phyloP scores from a whole-genome alignment of 2,113 vertebrate genomes.

The Osmerus eperlanus region DNA sequence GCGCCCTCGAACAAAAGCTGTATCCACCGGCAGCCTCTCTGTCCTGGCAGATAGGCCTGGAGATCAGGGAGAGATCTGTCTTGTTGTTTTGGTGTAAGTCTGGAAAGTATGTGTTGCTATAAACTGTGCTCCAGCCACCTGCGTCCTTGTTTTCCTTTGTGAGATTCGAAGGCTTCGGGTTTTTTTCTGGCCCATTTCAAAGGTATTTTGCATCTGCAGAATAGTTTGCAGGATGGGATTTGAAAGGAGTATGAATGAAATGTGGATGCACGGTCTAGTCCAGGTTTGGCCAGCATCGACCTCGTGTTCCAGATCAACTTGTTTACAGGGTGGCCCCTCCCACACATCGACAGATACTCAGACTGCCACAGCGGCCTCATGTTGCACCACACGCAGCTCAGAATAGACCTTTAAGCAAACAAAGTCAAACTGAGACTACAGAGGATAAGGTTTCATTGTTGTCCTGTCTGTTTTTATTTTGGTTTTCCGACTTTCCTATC shows the following conservation, averaged over 20 bases:
- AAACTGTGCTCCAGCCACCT: slow-evolving; percentile 61
- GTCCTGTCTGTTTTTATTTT: slow-evolving; percentile 58
- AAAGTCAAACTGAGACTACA: slow-evolving; percentile 49
- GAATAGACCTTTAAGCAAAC: slow-evolving; percentile 69
- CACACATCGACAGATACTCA: slow-evolving; percentile 61
- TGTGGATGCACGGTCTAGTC: slow-evolving; percentile 44
- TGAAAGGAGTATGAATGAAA: slow-evolving; percentile 59
- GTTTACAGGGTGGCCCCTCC: slow-evolving; percentile 65
- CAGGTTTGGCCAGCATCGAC: slow-evolving; percentile 39
- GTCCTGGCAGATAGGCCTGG: slow-evolving; percentile 43
- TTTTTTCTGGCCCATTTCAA: slow-evolving; percentile 47
- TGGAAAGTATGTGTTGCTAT: slow-evolving; percentile 61
- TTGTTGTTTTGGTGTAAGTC: slow-evolving; percentile 55
- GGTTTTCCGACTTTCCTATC: slow-evolving; percentile 38
- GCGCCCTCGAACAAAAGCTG: slow-evolving; percentile 47
- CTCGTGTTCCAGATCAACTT: slow-evolving; percentile 41
- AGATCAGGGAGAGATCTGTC: slow-evolving; percentile 36
- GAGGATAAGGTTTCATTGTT: slow-evolving; percentile 62
- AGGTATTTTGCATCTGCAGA: slow-evolving; percentile 54
- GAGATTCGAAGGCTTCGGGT: slow-evolving; percentile 46
- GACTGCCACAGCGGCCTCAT: slow-evolving; percentile 56
- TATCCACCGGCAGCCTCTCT: slow-evolving; percentile 51
- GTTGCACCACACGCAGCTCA: slow-evolving; percentile 56
- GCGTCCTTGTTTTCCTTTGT: slow-evolving; percentile 56
- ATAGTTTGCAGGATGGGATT: slow-evolving; percentile 35